A percentile compares a stretch with the other conserved stretches of the same genome.
phyloP scores from a whole-genome alignment of 1,140 invertebrate genomes.

The Drosophila eugracilis region DNA sequence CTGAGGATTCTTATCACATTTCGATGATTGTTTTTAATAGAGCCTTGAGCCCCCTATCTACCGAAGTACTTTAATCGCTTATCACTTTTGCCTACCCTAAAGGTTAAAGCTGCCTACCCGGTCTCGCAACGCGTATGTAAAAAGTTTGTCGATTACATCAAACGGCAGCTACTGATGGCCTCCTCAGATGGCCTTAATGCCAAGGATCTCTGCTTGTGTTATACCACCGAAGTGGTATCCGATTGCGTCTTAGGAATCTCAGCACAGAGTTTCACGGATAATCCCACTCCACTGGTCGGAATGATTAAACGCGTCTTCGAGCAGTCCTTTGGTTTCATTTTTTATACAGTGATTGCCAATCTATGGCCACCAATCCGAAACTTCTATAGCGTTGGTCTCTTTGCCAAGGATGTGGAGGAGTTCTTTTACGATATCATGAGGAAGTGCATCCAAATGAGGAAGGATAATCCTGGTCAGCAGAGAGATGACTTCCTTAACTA shows the following conservation, averaged over 20 bases:
- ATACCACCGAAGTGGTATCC: constrained; percentile 85
- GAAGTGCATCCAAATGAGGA: constrained; percentile 63
- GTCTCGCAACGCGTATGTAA: constrained; percentile 49
- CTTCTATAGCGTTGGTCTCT: constrained; percentile 34
- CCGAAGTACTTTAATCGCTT: neutral
- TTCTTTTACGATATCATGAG: constrained; percentile 73
- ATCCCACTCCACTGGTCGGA: constrained; percentile 43
- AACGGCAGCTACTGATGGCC: constrained; percentile 44
- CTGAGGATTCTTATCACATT: neutral
- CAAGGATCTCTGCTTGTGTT: constrained; percentile 71
- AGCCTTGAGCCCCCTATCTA: neutral
- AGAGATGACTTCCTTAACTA: constrained; percentile 83
- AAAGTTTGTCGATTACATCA: constrained; percentile 51
- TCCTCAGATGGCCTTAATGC: constrained; percentile 35
- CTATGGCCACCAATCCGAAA: constrained; percentile 53
- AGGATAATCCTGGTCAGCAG: constrained; percentile 43
- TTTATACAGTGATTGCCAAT: constrained; percentile 35
- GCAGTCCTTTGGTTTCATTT: constrained; percentile 38
- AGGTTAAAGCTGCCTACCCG: constrained; percentile 66
- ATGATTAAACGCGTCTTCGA: constrained; percentile 54
- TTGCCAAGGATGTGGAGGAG: constrained; percentile 47
- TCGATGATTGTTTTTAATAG: neutral
- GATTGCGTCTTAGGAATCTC: constrained; percentile 85
- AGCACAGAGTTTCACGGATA: constrained; percentile 69
- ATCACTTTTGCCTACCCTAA: neutral